Percentiles rank a stretch among this genome's conserved stretches.
Conservation (phyloP, 2,888 invertebrate species). For the Drosophila nigritarsus region DNA sequence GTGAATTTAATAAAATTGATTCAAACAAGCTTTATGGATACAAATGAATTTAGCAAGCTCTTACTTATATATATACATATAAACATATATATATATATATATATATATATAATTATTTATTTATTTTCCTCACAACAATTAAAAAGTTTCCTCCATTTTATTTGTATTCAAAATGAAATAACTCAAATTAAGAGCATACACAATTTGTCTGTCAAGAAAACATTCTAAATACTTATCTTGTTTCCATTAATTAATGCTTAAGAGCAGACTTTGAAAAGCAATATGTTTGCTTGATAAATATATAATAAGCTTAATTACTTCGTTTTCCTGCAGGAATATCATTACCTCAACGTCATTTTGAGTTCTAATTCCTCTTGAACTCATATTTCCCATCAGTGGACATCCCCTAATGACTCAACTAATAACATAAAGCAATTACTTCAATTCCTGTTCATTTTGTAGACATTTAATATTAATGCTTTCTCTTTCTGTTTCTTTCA, state of each 20-base stretch:
- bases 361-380: constrained; percentile 30
- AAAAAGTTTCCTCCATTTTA: not conserved
- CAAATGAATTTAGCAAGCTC: not conserved
- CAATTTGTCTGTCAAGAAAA: not conserved
- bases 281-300: not conserved
- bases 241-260: not conserved
- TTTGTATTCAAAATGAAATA: not conserved
- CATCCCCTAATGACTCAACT: constrained; percentile 40
- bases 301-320: constrained; percentile 15
- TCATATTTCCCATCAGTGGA: constrained; percentile 19
- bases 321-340: not conserved
- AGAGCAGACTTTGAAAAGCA: not conserved
- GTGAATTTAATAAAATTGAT: constrained; percentile 7
- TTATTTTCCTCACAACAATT: not conserved
- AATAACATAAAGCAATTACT: constrained; percentile 56
- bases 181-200: not conserved
- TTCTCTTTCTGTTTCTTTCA: constrained; percentile 50
- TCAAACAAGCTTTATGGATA: not conserved
- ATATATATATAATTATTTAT: not conserved
- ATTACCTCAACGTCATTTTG: constrained; percentile 21
- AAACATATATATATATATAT: no score
- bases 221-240: not conserved
- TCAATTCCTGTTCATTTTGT: constrained; percentile 44
- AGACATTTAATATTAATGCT: constrained; percentile 55
- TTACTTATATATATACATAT: no score